A percentile compares a stretch with the other conserved stretches of the same genome.
Conservation (phyloP, 2,888 invertebrate genomes). For the Volucella inanis region DNA sequence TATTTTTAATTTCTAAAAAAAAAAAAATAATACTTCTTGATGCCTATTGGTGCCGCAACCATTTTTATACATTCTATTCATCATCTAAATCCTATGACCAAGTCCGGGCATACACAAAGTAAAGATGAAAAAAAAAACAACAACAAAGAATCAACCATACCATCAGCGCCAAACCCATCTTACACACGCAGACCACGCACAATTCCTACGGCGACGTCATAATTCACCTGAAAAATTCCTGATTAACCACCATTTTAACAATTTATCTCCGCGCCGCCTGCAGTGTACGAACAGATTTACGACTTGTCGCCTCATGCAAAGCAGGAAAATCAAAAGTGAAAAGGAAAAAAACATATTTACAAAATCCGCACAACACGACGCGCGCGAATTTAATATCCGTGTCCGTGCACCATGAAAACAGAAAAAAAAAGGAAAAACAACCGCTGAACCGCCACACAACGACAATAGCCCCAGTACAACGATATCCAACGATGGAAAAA, state of each 20-base stretch:
- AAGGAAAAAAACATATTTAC: constrained; percentile 23
- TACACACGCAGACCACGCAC: constrained; percentile 74
- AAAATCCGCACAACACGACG: constrained; percentile 50
- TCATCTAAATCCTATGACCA: constrained; percentile 48
- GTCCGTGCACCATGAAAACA: constrained; percentile 56
- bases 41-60: background rate
- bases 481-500: constrained; percentile 17
- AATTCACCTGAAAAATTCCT: constrained; percentile 70
- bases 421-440: background rate
- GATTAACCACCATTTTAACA: constrained; percentile 74
- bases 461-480: constrained; percentile 3
- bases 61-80: constrained; percentile 41
- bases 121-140: background rate
- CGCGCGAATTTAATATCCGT: constrained; percentile 57
- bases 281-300: constrained; percentile 73
- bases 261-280: constrained; percentile 72
- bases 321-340: constrained; percentile 42
- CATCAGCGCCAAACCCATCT: constrained; percentile 54
- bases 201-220: constrained; percentile 68
- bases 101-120: constrained; percentile 40
- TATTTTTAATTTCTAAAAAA: no score
- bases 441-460: no score
- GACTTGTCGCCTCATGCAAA: constrained; percentile 74
- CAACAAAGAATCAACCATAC: background rate
- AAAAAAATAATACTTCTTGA: no score